Evolutionary conservation across 1,140 invertebrate species (phyloP).

Genomic region (Drosophila cardini): DNA sequence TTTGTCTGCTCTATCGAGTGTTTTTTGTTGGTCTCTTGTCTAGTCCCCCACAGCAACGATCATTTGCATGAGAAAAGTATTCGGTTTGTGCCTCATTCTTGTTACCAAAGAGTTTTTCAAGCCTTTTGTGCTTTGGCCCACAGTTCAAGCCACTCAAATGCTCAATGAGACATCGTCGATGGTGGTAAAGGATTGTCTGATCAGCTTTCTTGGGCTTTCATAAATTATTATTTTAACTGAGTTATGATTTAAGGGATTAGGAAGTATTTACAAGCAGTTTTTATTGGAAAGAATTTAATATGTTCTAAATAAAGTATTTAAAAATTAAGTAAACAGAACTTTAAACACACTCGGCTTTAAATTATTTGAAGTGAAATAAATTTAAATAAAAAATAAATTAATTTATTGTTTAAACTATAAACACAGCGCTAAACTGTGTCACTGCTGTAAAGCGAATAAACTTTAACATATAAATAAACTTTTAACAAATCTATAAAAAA

Average conservation of each 20-base stretch:
- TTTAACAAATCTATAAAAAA: conserved; percentile 1
- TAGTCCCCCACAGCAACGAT: conserved; percentile 31
- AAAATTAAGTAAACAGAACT: no score
- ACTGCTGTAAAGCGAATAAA: no score
- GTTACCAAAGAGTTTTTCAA: conserved; percentile 16
- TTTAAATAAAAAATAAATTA: no score
- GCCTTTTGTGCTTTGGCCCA: conserved; percentile 26
- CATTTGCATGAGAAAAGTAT: conserved; percentile 62
- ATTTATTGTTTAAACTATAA: no score
- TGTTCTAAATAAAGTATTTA: no score
- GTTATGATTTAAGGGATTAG: conserved; percentile 18
- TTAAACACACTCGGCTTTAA: no score
- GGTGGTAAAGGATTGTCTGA: conserved; percentile 8
- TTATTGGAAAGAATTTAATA: not conserved
- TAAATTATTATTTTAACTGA: not conserved
- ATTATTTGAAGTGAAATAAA: no score
- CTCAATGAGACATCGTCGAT: conserved; percentile 36
- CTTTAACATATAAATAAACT: not conserved
- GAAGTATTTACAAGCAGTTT: conserved; percentile 3
- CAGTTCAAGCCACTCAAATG: conserved; percentile 28
- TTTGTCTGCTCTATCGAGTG: conserved; percentile 5
- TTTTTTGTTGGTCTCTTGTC: conserved; percentile 17
- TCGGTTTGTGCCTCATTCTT: conserved; percentile 24
- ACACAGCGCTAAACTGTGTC: no score
- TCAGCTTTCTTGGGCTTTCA: conserved; percentile 10